Evolutionary conservation across 2,113 vertebrate species (phyloP).

Genomic region (Tringa solitaria): DNA sequence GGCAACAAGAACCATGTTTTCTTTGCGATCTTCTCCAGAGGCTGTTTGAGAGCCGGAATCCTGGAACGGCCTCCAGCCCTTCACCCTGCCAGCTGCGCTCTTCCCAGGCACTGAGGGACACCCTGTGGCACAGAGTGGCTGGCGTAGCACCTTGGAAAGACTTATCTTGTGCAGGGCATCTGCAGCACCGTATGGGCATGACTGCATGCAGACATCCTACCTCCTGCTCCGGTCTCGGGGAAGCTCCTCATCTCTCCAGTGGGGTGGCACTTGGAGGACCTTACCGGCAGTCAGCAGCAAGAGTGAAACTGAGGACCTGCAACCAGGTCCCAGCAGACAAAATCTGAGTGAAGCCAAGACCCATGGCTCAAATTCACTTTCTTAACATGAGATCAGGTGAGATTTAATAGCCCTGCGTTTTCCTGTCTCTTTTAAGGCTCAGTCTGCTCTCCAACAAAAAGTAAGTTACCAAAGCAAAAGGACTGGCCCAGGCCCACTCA

Average conservation of each 20-base stretch:
- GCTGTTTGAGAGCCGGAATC: background rate
- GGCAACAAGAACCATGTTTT: background rate
- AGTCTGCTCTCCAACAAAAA: background rate
- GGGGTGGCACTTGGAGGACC: background rate
- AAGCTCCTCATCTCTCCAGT: fast-evolving
- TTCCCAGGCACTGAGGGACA: fast-evolving
- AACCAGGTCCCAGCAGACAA: background rate
- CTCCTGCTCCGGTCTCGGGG: background rate
- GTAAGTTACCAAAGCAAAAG: background rate
- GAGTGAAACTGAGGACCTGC: background rate
- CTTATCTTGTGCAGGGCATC: background rate
- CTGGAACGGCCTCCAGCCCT: background rate
- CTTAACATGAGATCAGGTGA: background rate
- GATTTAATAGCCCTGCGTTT: background rate
- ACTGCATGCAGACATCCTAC: background rate
- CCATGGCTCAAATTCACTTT: background rate
- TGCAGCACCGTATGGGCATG: background rate
- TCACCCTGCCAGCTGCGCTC: background rate
- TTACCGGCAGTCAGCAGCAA: background rate
- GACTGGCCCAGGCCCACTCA: background rate
- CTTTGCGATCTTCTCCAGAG: background rate
- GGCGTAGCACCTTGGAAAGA: fast-evolving
- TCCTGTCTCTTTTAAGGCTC: background rate
- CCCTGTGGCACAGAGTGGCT: background rate
- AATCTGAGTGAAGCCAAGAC: background rate